Evolutionary conservation across 2,113 vertebrate genomes (phyloP).

Genomic region (Gobiocypris rarus): DNA sequence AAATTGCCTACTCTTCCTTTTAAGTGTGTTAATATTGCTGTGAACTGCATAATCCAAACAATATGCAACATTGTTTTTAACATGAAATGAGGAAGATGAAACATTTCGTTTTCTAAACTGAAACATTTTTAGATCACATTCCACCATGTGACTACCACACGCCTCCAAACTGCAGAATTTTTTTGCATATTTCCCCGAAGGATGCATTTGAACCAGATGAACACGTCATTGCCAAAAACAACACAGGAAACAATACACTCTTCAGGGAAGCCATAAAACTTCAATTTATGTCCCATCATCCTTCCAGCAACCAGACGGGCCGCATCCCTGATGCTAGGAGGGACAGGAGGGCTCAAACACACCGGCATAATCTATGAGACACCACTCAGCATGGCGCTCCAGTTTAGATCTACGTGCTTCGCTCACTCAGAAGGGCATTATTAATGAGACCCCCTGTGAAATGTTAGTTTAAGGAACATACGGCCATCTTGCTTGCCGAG

Average conservation of each 20-base stretch:
- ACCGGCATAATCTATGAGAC: conserved; percentile 22
- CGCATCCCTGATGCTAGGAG: neutral
- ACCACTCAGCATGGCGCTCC: too few species aligned
- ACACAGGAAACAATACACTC: neutral
- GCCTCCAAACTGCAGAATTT: neutral
- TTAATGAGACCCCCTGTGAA: neutral
- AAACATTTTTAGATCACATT: neutral
- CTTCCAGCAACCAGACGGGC: neutral
- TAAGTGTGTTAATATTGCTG: too few species aligned
- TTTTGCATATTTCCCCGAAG: neutral
- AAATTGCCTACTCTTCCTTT: too few species aligned
- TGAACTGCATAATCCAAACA: too few species aligned
- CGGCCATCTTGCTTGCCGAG: neutral
- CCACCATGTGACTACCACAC: neutral
- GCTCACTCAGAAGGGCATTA: neutral
- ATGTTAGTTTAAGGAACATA: conserved; percentile 31
- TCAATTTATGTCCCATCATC: conserved; percentile 26
- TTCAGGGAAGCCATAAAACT: conserved; percentile 33
- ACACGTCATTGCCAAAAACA: neutral
- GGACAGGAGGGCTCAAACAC: neutral
- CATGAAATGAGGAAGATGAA: too few species aligned
- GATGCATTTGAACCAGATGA: neutral
- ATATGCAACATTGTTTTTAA: too few species aligned
- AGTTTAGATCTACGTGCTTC: too few species aligned
- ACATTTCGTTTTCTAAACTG: neutral